These are phyloP conservation scores for Parasteatoda tepidariorum DNA, from an alignment of 1,140 invertebrate genomes.

Conservation along the genomic window DNA sequence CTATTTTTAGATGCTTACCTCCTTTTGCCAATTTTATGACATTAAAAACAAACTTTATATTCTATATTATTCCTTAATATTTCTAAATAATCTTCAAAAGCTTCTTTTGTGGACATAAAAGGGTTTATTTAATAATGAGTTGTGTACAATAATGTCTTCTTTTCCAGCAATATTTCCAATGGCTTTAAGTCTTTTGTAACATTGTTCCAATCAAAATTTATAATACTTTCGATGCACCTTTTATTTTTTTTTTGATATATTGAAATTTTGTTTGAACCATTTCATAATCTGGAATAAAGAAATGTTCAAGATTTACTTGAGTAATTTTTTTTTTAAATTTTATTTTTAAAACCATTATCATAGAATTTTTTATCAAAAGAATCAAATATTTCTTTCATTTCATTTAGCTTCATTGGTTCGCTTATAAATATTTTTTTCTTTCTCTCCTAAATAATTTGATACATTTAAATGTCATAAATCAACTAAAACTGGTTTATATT, in stretches of 20 bases:
- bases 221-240: background rate
- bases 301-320: too few species aligned
- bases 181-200: background rate
- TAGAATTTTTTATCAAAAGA: background rate
- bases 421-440: background rate
- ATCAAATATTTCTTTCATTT: conserved; percentile 10
- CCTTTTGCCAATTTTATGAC: background rate
- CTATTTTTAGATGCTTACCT: background rate
- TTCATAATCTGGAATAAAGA: background rate
- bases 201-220: background rate
- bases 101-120: background rate
- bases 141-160: background rate
- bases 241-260: conserved; percentile 12
- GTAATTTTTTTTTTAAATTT: too few species aligned
- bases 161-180: background rate
- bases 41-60: background rate
- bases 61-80: background rate
- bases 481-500: conserved; percentile 4
- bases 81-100: background rate
- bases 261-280: background rate
- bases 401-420: background rate
- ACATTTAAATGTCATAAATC: background rate
- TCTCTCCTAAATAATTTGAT: background rate
- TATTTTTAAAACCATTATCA: too few species aligned
- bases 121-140: background rate